Evolutionary conservation across 2,888 invertebrate species (phyloP).

Genomic region (Nysson spinosus): DNA sequence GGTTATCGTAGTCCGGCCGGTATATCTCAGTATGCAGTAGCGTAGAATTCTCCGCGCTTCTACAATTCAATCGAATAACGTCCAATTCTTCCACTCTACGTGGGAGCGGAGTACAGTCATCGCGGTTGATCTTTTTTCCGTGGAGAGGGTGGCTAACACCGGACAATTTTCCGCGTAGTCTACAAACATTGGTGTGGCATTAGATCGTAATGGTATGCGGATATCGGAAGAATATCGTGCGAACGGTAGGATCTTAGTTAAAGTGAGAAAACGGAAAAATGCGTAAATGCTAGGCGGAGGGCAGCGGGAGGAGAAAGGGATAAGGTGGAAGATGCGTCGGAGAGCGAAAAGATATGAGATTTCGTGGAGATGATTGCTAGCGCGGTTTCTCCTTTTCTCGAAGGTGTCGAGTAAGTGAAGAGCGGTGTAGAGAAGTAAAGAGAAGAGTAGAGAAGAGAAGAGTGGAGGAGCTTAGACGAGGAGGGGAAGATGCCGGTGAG

Average conservation of each 20-base stretch:
- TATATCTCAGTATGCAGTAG: conserved; percentile 25
- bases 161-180: too few species aligned
- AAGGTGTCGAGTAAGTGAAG: conserved; percentile 38
- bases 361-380: conserved; percentile 47
- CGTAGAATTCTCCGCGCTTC: conserved; percentile 7
- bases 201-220: too few species aligned
- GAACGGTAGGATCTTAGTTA: neutral
- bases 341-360: conserved; percentile 27
- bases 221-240: too few species aligned
- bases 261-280: neutral
- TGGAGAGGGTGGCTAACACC: too few species aligned
- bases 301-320: neutral
- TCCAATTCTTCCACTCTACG: too few species aligned
- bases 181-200: too few species aligned
- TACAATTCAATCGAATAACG: too few species aligned
- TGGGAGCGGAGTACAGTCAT: too few species aligned
- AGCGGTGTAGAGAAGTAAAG: conserved; percentile 9
- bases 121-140: too few species aligned
- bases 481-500: conserved; percentile 9
- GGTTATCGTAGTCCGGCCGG: conserved; percentile 41
- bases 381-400: conserved; percentile 41
- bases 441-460: neutral
- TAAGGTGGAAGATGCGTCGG: neutral
- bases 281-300: neutral
- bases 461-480: conserved; percentile 5